Percentiles rank a stretch among this genome's conserved stretches.
Conservation (phyloP, 2,888 invertebrate species). For the Machimus atricapillus region DNA sequence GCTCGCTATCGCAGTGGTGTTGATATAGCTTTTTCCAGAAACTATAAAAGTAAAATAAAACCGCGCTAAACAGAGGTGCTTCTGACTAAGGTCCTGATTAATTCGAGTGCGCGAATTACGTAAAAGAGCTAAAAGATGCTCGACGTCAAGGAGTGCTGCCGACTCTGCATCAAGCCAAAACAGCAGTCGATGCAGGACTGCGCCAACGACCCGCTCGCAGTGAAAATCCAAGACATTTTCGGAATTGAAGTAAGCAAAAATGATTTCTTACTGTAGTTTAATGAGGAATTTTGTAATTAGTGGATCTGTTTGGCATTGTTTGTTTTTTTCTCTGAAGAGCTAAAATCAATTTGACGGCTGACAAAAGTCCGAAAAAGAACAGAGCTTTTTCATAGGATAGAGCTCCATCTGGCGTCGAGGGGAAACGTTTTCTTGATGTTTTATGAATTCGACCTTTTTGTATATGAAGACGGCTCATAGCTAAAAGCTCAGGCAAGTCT, state of each 20-base stretch:
- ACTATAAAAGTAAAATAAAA: not conserved
- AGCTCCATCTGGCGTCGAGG: not conserved
- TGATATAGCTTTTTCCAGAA: not conserved
- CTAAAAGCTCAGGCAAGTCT: too few relatives aligned
- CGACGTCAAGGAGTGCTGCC: not conserved
- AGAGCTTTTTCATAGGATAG: not conserved
- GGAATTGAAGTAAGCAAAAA: not conserved
- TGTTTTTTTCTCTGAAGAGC: not conserved
- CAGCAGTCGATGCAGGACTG: not conserved
- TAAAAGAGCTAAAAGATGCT: not conserved
- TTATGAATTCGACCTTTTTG: too few relatives aligned
- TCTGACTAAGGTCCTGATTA: not conserved
- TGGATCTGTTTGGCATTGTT: not conserved
- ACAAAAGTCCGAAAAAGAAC: not conserved
- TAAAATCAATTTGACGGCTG: not conserved
- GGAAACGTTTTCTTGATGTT: too few relatives aligned
- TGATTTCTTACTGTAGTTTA: not conserved
- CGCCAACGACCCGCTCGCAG: not conserved
- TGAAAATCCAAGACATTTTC: not conserved
- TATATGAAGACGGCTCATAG: too few relatives aligned
- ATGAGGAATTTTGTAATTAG: not conserved
- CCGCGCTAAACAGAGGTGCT: not conserved
- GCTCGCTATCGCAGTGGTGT: not conserved
- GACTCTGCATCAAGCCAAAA: constrained; percentile 4
- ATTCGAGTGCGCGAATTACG: not conserved